Evolutionary conservation across 2,113 vertebrate genomes (phyloP).

Genomic region (Psammodynastes pulverulentus): DNA sequence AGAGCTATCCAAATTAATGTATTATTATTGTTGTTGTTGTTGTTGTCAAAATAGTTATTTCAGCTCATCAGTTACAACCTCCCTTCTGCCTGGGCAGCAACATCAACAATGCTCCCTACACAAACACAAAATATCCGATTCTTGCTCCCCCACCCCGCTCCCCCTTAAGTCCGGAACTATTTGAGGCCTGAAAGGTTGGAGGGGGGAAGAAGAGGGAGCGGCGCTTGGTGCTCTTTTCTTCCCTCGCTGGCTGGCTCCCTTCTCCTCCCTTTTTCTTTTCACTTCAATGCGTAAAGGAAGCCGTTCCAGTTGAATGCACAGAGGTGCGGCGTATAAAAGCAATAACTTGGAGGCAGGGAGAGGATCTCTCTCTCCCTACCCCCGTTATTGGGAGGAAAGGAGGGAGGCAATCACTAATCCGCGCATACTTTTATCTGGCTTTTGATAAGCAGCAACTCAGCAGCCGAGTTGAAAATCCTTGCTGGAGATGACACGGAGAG

Average conservation of each 20-base stretch:
- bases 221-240: constrained; percentile 28
- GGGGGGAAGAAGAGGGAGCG: constrained; percentile 10
- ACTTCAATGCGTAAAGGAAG: constrained; percentile 60
- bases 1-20: constrained; percentile 32
- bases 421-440: constrained; percentile 7
- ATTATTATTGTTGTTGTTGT: constrained; percentile 26
- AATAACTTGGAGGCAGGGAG: constrained; percentile 43
- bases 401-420: constrained; percentile 45
- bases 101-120: constrained; percentile 8
- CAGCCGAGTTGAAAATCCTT: constrained; percentile 35
- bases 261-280: constrained; percentile 66
- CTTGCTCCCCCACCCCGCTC: background rate
- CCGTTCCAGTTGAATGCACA: constrained; percentile 57
- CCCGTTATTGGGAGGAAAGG: constrained; percentile 23
- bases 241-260: constrained; percentile 10
- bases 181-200: background rate
- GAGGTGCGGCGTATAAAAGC: constrained; percentile 49
- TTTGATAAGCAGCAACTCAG: background rate
- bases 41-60: background rate
- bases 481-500: constrained; percentile 44
- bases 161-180: background rate
- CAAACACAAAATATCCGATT: background rate
- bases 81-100: background rate
- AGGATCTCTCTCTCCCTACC: background rate
- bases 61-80: background rate